Base-by-base conservation (phyloP, 2,113 vertebrate genomes). In the Furnarius figulus region DNA sequence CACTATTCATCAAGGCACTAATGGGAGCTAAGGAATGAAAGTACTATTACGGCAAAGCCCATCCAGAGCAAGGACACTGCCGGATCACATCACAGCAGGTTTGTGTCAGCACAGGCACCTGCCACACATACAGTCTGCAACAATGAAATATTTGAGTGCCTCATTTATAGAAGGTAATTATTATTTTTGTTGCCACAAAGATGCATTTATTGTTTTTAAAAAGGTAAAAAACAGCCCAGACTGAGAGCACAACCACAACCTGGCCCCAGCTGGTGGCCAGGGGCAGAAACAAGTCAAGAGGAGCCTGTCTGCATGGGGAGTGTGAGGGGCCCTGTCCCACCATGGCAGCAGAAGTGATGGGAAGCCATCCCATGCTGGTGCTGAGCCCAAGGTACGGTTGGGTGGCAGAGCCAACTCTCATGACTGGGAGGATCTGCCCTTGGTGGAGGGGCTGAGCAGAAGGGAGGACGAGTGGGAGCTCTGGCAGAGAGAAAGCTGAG, bases 361-460 rank as follows among this genome's bases (percentile, higher is more conserved):
- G 62, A 82, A 88, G 25, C 52, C 39, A 53, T 12, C 12, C 1
- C 2, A 39, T 2, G 10, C 39, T 46, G 23, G 19, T 31, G 40
- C 2, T 0, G 2, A 91, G 75, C 58, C 49, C 63, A 61, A 14
- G 52, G 31, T 25, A 19, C 0, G 1, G 46, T 35, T 14, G 30
- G 28, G 39, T 6, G 25, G 55, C 47, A 65, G 28, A 61, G 63
- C 39, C 74, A n/a, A 1, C 20, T 28, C 22, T 49, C 5, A 3
- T 47, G 37, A n/a, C n/a, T 1, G 0, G 33, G 31, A 58, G 19
- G 24, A 84, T 1, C 9, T 8, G 53, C 11, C 31, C 56, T 47
- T 2, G 0, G 12, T 19, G 27, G 37, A 79, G 15, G 20, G 21
- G 8, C 33, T 70, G 58, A 65, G 49, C 19, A 50, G 31, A 61